Evolutionary conservation across 2,113 vertebrate genomes (phyloP).

Genomic region (Hippocampus zosterae): DNA sequence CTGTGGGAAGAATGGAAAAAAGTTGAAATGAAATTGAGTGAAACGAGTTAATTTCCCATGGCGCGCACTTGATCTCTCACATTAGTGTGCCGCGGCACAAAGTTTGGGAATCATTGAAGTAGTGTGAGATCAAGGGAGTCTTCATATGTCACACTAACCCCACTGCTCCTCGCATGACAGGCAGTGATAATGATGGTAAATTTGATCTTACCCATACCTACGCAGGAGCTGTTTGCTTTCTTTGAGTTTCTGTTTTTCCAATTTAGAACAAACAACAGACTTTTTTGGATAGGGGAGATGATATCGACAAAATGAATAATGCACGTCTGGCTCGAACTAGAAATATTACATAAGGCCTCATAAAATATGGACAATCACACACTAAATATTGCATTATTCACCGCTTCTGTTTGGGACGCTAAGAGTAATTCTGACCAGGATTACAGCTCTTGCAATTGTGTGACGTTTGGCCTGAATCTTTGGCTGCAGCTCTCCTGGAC

Average conservation of each 20-base stretch:
- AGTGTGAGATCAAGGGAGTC: neutral
- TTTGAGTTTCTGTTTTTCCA: neutral
- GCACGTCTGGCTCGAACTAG: neutral
- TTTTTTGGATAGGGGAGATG: neutral
- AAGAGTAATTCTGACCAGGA: neutral
- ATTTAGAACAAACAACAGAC: neutral
- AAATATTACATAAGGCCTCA: neutral
- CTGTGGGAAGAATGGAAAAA: neutral
- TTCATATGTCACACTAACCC: neutral
- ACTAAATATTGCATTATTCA: constrained; percentile 2
- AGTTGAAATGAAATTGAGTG: neutral
- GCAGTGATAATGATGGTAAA: neutral
- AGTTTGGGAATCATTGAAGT: neutral
- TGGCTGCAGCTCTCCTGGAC: neutral
- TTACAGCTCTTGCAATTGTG: neutral
- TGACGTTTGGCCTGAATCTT: constrained; percentile 3
- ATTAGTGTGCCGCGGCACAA: neutral
- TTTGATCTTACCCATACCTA: neutral
- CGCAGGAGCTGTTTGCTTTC: neutral
- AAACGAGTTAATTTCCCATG: neutral
- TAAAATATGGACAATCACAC: constrained; percentile 1
- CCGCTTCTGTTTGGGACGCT: neutral
- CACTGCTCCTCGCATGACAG: neutral
- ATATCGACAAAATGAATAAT: constrained; percentile 10
- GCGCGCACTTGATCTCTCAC: neutral